phyloP scores from a whole-genome alignment of 2,888 invertebrate genomes.

The Archaeoteleia sp. region DNA sequence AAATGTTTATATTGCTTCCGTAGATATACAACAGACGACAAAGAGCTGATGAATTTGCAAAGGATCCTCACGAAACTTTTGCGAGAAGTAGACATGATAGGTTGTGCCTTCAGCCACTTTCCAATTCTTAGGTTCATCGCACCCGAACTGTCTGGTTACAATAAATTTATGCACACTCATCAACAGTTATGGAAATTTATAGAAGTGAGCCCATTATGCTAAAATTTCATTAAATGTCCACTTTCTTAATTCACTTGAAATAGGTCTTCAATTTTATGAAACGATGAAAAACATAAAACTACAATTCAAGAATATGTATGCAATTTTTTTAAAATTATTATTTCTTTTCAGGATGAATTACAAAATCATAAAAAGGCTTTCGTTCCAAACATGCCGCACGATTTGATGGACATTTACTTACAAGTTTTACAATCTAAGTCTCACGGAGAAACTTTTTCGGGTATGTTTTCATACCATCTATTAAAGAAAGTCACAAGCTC shows the following conservation, averaged over 20 bases:
- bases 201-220: conserved; percentile 67
- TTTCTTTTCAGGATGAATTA: conserved; percentile 78
- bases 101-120: conserved; percentile 87
- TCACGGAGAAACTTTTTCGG: conserved; percentile 76
- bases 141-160: conserved; percentile 86
- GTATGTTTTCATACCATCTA: conserved; percentile 55
- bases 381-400: conserved; percentile 80
- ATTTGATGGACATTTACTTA: conserved; percentile 89
- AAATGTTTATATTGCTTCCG: conserved; percentile 53
- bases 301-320: no score
- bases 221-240: conserved; percentile 31
- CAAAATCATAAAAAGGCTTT: conserved; percentile 82
- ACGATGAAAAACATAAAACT: no score
- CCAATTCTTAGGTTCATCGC: conserved; percentile 83
- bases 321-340: no score
- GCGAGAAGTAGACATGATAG: conserved; percentile 87
- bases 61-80: conserved; percentile 83
- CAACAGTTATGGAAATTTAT: conserved; percentile 84
- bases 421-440: conserved; percentile 80
- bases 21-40: conserved; percentile 82
- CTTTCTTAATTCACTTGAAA: conserved; percentile 10
- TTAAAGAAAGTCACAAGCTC: no score
- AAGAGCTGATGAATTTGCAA: conserved; percentile 82
- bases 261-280: no score
- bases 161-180: conserved; percentile 83